Evolutionary conservation across 2,888 invertebrate species (phyloP).

Genomic region (Chouioia cunea): DNA sequence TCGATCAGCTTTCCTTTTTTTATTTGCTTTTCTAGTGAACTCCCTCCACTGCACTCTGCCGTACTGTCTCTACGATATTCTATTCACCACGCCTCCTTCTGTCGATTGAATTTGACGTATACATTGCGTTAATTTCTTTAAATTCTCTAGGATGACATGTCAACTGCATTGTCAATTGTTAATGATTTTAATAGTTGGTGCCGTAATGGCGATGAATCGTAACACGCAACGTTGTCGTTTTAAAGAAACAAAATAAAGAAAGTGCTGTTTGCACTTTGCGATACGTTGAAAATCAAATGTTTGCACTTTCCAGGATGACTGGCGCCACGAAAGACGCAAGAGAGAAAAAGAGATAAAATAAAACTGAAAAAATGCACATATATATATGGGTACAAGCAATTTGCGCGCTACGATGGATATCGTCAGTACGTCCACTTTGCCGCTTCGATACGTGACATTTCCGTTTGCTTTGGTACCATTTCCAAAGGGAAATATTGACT

Average conservation of each 20-base stretch:
- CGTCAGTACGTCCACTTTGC: slow-evolving; percentile 17
- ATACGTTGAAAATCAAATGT: slow-evolving; percentile 12
- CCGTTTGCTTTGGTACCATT: slow-evolving; percentile 9
- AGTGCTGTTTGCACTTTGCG: neutral
- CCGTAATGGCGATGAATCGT: too few species aligned
- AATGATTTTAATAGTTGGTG: too few species aligned
- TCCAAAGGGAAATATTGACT: slow-evolving; percentile 28
- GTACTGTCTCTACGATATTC: neutral
- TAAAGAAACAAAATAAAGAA: too few species aligned
- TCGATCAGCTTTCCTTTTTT: neutral
- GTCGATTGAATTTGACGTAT: too few species aligned
- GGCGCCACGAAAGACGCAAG: slow-evolving; percentile 24
- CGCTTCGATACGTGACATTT: slow-evolving; percentile 22
- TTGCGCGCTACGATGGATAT: neutral
- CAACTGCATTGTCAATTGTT: too few species aligned
- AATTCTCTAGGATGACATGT: too few species aligned
- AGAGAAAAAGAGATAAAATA: too few species aligned
- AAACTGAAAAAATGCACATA: slow-evolving; percentile 13
- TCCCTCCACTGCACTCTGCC: neutral
- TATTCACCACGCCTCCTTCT: too few species aligned
- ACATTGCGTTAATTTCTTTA: too few species aligned
- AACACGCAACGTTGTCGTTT: too few species aligned
- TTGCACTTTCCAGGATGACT: slow-evolving; percentile 10
- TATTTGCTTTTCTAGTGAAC: neutral
- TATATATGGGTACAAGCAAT: slow-evolving; percentile 27